Percentiles rank a stretch among this genome's conserved stretches.
Evolutionary conservation across 2,113 vertebrate genomes (phyloP).

Genomic region (Opisthocomus hoazin): DNA sequence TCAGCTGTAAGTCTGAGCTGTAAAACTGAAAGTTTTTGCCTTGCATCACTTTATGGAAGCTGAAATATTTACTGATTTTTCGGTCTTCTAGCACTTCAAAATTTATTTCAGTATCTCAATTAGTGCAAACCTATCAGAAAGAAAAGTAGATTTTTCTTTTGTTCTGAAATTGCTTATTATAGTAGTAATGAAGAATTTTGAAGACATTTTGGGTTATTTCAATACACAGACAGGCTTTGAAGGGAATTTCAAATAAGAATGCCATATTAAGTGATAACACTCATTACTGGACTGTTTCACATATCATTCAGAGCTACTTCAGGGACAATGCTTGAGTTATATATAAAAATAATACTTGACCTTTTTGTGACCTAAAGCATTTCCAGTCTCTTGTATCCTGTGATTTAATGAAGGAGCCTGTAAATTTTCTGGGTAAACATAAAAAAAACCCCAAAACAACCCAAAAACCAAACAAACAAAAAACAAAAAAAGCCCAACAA

Average conservation of each 20-base stretch:
- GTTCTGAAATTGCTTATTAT: not conserved
- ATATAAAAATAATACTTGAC: not conserved
- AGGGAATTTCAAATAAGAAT: conserved; percentile 19
- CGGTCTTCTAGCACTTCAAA: not conserved
- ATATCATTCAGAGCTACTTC: not conserved
- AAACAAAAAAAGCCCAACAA: not conserved
- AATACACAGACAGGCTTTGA: not conserved
- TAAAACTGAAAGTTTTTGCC: not conserved
- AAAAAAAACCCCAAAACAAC: too few relatives aligned
- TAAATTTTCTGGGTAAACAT: not conserved
- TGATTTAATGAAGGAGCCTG: not conserved
- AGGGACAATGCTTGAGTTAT: not conserved
- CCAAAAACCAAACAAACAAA: too few relatives aligned
- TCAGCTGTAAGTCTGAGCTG: not conserved
- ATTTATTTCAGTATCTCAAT: not conserved
- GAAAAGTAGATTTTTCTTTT: not conserved
- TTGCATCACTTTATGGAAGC: not conserved
- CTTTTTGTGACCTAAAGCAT: not conserved
- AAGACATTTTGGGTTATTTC: not conserved
- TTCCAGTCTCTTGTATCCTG: not conserved
- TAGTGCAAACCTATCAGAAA: not conserved
- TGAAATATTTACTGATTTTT: not conserved
- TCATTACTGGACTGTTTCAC: conserved; percentile 19
- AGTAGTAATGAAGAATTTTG: not conserved
- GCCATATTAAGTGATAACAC: conserved; percentile 29